A percentile compares a stretch with the other conserved stretches of the same genome.
These are phyloP conservation scores for Hypena proboscidalis DNA, from an alignment of 2,888 invertebrate genomes.

Conservation along the genomic window DNA sequence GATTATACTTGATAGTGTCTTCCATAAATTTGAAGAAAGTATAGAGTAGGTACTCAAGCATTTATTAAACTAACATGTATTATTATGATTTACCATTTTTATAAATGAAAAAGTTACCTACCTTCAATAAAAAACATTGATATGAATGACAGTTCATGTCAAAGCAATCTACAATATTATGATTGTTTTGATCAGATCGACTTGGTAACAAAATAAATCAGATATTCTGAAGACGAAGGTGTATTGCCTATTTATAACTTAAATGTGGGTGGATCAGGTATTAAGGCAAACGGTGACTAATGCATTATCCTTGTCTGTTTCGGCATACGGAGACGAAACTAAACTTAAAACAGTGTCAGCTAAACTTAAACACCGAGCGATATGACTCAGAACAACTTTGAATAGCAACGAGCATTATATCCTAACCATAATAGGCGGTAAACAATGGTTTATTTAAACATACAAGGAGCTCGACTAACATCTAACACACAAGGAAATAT, in stretches of 20 bases:
- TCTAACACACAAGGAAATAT: conserved; percentile 13
- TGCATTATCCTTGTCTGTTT: background rate
- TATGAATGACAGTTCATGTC: conserved; percentile 1
- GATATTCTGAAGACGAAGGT: background rate
- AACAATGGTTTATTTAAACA: conserved; percentile 23
- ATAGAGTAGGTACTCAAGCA: too few species aligned
- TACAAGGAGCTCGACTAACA: conserved; percentile 5
- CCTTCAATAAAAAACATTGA: background rate
- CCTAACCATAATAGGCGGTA: conserved; percentile 23
- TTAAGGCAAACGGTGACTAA: conserved; percentile 15
- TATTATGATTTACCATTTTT: too few species aligned
- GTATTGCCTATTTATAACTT: conserved; percentile 9
- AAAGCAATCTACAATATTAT: too few species aligned
- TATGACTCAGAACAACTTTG: conserved; percentile 29
- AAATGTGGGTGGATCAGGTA: conserved; percentile 18
- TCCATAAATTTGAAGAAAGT: too few species aligned
- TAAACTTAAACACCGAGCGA: conserved; percentile 5
- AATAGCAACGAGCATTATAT: conserved; percentile 20
- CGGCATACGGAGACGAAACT: conserved; percentile 6
- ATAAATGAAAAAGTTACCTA: too few species aligned
- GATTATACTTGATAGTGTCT: too few species aligned
- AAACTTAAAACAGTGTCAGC: conserved; percentile 3
- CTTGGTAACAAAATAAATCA: too few species aligned
- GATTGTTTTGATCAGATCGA: too few species aligned
- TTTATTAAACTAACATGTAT: too few species aligned